Conservation (phyloP, 2,888 invertebrate species). For the Tetrapedia diversipes region DNA sequence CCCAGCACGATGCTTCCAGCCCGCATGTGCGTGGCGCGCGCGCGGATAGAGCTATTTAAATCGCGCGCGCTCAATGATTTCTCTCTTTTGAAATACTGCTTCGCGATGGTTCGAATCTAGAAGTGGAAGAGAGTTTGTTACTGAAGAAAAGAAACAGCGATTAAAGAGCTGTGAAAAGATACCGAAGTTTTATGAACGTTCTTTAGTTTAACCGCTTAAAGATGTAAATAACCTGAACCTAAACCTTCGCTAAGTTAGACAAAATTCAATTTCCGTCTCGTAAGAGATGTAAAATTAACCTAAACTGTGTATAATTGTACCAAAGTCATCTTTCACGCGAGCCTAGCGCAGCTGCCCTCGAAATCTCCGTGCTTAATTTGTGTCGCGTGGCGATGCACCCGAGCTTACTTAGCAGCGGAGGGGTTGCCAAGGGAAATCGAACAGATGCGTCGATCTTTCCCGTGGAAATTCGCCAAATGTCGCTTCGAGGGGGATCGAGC, state of each 20-base stretch:
- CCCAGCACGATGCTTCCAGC: slow-evolving; percentile 28
- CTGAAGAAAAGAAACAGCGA: neutral
- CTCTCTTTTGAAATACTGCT: neutral
- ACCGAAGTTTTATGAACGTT: neutral
- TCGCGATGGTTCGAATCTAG: neutral
- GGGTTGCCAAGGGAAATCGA: slow-evolving; percentile 28
- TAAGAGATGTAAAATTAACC: too few species aligned
- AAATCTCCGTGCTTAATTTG: slow-evolving; percentile 46
- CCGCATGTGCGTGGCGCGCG: slow-evolving; percentile 41
- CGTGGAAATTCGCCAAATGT: slow-evolving; percentile 68
- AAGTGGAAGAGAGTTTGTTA: neutral
- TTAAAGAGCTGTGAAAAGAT: neutral
- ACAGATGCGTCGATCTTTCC: slow-evolving; percentile 61
- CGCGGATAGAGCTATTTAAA: slow-evolving; percentile 43
- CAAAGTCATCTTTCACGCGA: too few species aligned
- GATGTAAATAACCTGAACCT: too few species aligned
- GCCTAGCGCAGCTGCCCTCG: slow-evolving; percentile 24
- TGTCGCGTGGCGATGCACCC: slow-evolving; percentile 51
- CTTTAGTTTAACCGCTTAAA: too few species aligned
- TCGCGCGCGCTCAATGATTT: slow-evolving; percentile 23
- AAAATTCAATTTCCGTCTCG: too few species aligned
- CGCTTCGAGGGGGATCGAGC: neutral
- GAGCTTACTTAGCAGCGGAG: slow-evolving; percentile 5
- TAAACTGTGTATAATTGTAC: too few species aligned
- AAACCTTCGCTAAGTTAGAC: too few species aligned